phyloP scores from a whole-genome alignment of 2,113 vertebrate genomes.

The Muscicapa adusta region DNA sequence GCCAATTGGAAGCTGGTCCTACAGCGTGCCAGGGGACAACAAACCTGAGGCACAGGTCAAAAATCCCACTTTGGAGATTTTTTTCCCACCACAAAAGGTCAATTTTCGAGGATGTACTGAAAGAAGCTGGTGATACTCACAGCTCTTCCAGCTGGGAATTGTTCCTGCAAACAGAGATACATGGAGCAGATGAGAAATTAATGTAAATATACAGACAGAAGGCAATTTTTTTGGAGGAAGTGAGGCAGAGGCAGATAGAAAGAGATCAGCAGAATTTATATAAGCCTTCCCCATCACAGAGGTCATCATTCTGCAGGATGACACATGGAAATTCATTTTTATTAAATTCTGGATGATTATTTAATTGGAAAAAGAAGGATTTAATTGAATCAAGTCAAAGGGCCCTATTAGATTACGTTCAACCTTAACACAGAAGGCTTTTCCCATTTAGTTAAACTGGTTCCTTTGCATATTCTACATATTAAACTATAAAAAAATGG shows the following conservation, averaged over 20 bases:
- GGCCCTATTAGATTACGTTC: slow-evolving; percentile 26
- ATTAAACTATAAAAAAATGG: background rate
- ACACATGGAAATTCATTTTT: slow-evolving; percentile 50
- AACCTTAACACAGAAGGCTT: background rate
- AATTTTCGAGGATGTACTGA: background rate
- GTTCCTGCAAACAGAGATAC: slow-evolving; percentile 45
- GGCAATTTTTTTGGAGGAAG: slow-evolving; percentile 37
- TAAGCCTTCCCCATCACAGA: slow-evolving; percentile 45
- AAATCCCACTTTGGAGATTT: background rate
- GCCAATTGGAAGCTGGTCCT: background rate
- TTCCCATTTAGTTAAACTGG: slow-evolving; percentile 4
- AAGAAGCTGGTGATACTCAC: slow-evolving; percentile 9
- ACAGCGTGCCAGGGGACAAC: background rate
- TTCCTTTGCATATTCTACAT: background rate
- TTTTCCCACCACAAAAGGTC: background rate
- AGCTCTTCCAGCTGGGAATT: slow-evolving; percentile 48
- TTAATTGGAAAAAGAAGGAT: slow-evolving; percentile 65
- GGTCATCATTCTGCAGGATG: slow-evolving; percentile 58
- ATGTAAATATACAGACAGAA: slow-evolving; percentile 53
- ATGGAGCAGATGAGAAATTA: slow-evolving; percentile 52
- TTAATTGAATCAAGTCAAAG: slow-evolving; percentile 50
- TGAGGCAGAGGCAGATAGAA: slow-evolving; percentile 49
- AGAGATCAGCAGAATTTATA: slow-evolving; percentile 58
- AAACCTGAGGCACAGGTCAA: background rate
- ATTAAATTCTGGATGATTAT: slow-evolving; percentile 53